Conservation (phyloP, 1,140 invertebrate species). For the Drosophila elegans region DNA sequence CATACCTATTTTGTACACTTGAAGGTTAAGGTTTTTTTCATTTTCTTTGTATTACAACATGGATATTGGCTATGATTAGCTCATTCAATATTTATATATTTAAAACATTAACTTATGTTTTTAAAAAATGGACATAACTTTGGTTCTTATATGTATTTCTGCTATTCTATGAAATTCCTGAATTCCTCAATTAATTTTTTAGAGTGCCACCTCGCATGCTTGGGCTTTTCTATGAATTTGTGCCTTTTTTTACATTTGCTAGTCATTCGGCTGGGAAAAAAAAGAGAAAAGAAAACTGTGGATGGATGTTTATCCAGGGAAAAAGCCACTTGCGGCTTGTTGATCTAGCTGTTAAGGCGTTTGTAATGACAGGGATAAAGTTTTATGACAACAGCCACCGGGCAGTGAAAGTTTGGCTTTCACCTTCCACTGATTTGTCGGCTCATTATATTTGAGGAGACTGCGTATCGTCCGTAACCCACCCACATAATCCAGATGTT, state of each 20-base stretch:
- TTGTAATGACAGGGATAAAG: conserved; percentile 65
- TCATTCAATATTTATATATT: too few species aligned
- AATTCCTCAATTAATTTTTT: neutral
- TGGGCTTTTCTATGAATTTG: conserved; percentile 4
- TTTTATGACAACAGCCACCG: conserved; percentile 55
- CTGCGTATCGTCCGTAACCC: conserved; percentile 1
- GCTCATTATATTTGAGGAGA: neutral
- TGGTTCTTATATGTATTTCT: too few species aligned
- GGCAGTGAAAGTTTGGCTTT: conserved; percentile 39
- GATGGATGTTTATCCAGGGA: conserved; percentile 7
- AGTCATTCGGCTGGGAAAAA: neutral
- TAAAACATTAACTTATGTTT: too few species aligned
- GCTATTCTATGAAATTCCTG: too few species aligned
- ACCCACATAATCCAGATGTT: conserved; percentile 9
- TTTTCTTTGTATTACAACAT: too few species aligned
- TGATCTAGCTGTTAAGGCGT: conserved; percentile 64
- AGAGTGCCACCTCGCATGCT: conserved; percentile 1
- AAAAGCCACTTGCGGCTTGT: conserved; percentile 56
- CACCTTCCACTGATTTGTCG: conserved; percentile 21
- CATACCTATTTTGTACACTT: too few species aligned
- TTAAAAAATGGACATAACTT: too few species aligned
- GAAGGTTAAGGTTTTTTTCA: too few species aligned
- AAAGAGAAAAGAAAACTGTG: neutral
- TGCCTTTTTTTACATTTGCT: neutral
- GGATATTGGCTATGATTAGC: too few species aligned